Evolutionary conservation across 1,140 invertebrate species (phyloP).

Genomic region (Nasonia longicornis): DNA sequence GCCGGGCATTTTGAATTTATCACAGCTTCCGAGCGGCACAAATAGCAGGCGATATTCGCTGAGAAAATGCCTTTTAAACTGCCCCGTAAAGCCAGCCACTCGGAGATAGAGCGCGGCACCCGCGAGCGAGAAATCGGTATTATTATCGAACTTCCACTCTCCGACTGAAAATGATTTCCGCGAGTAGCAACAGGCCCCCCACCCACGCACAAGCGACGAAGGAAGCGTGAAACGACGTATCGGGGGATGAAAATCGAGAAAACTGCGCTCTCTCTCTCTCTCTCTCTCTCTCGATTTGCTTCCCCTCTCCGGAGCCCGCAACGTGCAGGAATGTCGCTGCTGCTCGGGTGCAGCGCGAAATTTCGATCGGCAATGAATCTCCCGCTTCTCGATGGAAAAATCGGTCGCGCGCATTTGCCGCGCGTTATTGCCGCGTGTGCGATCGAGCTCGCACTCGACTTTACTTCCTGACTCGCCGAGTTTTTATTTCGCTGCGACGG

Average conservation of each 20-base stretch:
- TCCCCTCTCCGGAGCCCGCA: background rate
- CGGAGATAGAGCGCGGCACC: background rate
- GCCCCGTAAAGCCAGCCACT: background rate
- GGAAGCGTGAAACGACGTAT: constrained; percentile 12
- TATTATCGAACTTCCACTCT: constrained; percentile 4
- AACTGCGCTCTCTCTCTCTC: background rate
- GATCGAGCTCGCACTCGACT: background rate
- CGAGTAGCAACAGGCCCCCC: background rate
- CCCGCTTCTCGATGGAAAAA: constrained; percentile 15
- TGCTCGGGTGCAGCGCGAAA: background rate
- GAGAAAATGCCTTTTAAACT: background rate
- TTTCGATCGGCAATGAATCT: constrained; percentile 38
- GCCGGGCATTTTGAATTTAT: background rate
- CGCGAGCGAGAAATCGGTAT: constrained; percentile 6
- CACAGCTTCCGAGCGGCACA: background rate
- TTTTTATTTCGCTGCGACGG: constrained; percentile 11
- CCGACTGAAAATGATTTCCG: background rate
- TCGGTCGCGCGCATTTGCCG: constrained; percentile 19
- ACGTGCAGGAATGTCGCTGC: background rate
- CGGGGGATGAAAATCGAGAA: background rate
- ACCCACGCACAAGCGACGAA: background rate
- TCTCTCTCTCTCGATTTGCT: background rate
- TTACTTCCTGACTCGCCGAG: background rate
- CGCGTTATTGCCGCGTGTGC: background rate
- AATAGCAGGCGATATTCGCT: too few species aligned